Evolutionary conservation across 1,140 invertebrate genomes (phyloP), one percentile per base, ranked within the genome.

Genomic region (Drosophila chauvacae): DNA sequence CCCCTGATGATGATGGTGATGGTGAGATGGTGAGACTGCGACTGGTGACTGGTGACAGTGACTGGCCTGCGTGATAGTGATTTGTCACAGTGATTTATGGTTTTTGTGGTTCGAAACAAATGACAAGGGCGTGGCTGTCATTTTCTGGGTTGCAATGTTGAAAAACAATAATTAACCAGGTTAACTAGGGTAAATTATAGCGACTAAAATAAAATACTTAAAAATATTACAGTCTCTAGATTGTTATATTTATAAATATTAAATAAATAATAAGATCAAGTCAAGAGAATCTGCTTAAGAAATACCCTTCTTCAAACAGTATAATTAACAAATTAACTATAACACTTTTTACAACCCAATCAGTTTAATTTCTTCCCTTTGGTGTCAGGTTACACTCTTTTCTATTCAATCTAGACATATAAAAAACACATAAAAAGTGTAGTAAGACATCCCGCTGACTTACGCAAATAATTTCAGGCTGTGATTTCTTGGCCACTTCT

Each of bases 51-150:
- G 18, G 55, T 57, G 55, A 57, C 55, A 62, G 48, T 39, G 16
- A 62, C 60, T 57, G 28, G 28, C 16, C 20, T 35, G 68, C 81
- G 48, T 64, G 51, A 20, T 47, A 50, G 60, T 51, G 74, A 63
- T 59, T 85, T 81, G 75, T 87, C 75, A 87, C 82, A 53, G 79
- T 75, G 62, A 86, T 80, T 86, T 85, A 85, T 78, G 42, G 60
- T 66, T 62, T 11, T 62, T 14, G 18, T 53, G 28, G 5, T 37
- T 3, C 28, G 4, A 42, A n/a, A 30, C 28, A 35, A 64, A 33
- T 20, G 7, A 13, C 26, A 42, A 41, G 45, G 61, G 28, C 44
- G 35, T 41, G 35, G 4, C 9, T 62, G 57, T 61, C 28, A 28
- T 26, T 61, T 13, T 61, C 41, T 65, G 6, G 62, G 20, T 28